Conservation (phyloP, 2,888 invertebrate species). For the Leptinotarsa rubiginosa region DNA sequence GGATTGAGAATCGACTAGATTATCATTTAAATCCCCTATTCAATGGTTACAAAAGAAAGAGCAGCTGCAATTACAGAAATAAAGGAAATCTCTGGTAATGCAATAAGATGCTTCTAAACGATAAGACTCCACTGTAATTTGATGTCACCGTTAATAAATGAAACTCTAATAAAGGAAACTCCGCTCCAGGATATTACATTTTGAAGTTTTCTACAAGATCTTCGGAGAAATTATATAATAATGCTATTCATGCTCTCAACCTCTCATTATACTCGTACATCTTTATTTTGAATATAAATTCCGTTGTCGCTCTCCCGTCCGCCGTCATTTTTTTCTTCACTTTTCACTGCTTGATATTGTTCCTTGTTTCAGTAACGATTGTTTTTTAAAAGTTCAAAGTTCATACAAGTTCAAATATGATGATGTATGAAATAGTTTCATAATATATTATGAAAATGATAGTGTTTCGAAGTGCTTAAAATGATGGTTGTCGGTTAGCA, state of each 20-base stretch:
- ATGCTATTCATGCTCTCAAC: not conserved
- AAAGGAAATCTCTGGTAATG: slow-evolving; percentile 5
- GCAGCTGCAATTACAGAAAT: slow-evolving; percentile 1
- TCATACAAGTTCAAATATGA: no score
- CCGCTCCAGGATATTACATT: not conserved
- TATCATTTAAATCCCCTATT: not conserved
- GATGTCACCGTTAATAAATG: slow-evolving; percentile 10
- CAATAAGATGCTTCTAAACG: slow-evolving; percentile 3
- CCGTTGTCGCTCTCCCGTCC: no score
- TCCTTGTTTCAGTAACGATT: no score
- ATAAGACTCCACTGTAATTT: slow-evolving; percentile 3
- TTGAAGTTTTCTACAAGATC: not conserved
- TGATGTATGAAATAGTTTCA: no score
- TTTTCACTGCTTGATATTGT: no score
- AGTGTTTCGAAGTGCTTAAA: no score
- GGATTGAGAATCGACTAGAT: not conserved
- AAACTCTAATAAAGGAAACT: slow-evolving; percentile 3
- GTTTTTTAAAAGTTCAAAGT: no score
- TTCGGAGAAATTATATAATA: not conserved
- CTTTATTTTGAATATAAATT: not conserved
- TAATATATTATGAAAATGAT: no score
- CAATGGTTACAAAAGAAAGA: not conserved
- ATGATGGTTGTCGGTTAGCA: no score
- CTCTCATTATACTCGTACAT: not conserved
- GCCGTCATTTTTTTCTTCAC: no score